Evolutionary conservation across 2,888 invertebrate genomes (phyloP).

Genomic region (Neocrepidodera transversa): DNA sequence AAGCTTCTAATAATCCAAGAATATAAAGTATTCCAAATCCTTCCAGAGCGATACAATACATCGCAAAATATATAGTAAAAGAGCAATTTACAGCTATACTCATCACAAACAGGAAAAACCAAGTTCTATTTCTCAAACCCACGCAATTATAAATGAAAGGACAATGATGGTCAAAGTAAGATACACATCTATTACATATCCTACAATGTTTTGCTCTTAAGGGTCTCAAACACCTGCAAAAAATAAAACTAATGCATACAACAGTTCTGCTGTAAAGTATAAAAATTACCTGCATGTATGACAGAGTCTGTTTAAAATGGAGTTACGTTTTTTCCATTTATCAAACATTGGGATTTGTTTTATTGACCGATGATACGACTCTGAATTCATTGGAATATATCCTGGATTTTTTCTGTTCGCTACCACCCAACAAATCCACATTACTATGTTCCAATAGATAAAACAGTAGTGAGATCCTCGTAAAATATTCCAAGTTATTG

Average conservation of each 20-base stretch:
- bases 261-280: no score
- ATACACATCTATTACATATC: slow-evolving; percentile 80
- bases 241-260: no score
- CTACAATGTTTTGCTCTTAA: slow-evolving; percentile 91
- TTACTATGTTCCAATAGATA: slow-evolving; percentile 87
- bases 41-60: slow-evolving; percentile 83
- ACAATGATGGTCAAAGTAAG: slow-evolving; percentile 93
- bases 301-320: slow-evolving; percentile 81
- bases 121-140: slow-evolving; percentile 88
- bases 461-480: slow-evolving; percentile 89
- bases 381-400: slow-evolving; percentile 87
- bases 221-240: slow-evolving; percentile 70
- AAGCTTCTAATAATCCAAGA: slow-evolving; percentile 81
- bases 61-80: slow-evolving; percentile 86
- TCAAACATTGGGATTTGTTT: slow-evolving; percentile 92
- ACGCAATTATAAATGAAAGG: slow-evolving; percentile 96
- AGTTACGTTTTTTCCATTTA: slow-evolving; percentile 88
- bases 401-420: slow-evolving; percentile 91
- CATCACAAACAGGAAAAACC: slow-evolving; percentile 91
- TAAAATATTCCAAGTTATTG: slow-evolving; percentile 88
- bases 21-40: slow-evolving; percentile 86
- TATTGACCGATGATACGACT: slow-evolving; percentile 88
- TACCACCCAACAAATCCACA: slow-evolving; percentile 93
- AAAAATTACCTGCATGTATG: slow-evolving; percentile 74
- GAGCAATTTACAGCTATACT: slow-evolving; percentile 88